phyloP scores from a whole-genome alignment of 2,113 vertebrate species.

The Clarias batrachus region DNA sequence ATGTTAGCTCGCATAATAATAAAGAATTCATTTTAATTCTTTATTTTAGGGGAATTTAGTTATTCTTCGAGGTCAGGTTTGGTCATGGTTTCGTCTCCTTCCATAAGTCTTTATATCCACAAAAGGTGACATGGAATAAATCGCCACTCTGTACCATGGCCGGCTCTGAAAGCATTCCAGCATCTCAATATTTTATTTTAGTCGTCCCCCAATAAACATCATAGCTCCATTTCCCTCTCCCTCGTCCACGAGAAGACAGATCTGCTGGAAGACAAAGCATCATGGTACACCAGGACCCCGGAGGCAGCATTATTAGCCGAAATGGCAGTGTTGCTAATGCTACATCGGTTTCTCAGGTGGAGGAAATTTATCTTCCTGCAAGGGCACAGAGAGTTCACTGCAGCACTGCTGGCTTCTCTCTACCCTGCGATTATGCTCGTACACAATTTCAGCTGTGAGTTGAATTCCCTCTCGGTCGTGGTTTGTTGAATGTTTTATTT shows the following conservation, averaged over 20 bases:
- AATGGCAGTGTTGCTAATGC: conserved; percentile 1
- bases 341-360: conserved; percentile 15
- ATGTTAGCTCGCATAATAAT: too few relatives aligned
- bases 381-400: conserved; percentile 24
- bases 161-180: neutral
- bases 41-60: neutral
- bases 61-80: neutral
- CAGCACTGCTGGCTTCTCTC: neutral
- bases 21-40: neutral
- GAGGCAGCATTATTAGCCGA: conserved; percentile 6
- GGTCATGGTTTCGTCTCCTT: neutral
- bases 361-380: conserved; percentile 17
- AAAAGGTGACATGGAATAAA: neutral
- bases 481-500: neutral
- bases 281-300: neutral
- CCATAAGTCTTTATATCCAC: neutral
- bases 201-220: neutral
- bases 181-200: neutral
- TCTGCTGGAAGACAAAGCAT: conserved; percentile 6
- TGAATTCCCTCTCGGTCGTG: neutral
- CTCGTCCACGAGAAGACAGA: neutral
- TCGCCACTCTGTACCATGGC: neutral
- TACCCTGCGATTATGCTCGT: neutral
- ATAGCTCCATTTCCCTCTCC: conserved; percentile 1
- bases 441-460: neutral